phyloP scores from a whole-genome alignment of 2,797 vertebrate genomes.

The Darevskia mixta region DNA sequence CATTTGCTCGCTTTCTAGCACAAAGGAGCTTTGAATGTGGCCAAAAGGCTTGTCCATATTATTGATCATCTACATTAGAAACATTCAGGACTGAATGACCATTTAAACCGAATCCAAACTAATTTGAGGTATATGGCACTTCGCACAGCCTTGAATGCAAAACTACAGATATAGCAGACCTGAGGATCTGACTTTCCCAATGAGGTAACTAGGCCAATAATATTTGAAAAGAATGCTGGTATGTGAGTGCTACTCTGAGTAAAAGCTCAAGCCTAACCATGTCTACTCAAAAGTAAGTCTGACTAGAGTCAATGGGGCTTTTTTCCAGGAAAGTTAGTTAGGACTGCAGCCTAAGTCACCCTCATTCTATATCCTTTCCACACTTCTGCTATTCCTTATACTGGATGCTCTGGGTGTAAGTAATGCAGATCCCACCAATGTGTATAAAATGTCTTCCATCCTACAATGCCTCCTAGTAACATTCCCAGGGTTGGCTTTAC shows the following conservation, averaged over 20 bases:
- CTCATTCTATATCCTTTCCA: background rate
- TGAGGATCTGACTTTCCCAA: background rate
- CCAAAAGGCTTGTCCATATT: no score
- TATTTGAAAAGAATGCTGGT: background rate
- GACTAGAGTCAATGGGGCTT: no score
- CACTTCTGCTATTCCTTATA: background rate
- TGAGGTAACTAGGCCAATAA: background rate
- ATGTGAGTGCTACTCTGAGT: background rate
- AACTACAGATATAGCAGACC: background rate
- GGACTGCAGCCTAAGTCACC: background rate
- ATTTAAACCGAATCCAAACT: background rate
- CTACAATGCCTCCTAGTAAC: no score
- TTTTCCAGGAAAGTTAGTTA: no score
- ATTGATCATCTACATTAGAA: background rate
- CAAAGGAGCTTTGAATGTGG: no score
- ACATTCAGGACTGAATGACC: background rate
- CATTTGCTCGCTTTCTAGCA: no score
- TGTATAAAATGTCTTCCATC: background rate
- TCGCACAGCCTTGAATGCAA: background rate
- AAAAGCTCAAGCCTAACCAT: background rate
- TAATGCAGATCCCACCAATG: background rate
- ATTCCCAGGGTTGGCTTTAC: slow-evolving; percentile 4
- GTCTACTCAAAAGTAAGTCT: no score
- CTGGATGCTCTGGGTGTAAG: background rate
- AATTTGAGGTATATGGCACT: background rate